Conservation (phyloP, 2,113 vertebrate species). For the Numida meleagris region DNA sequence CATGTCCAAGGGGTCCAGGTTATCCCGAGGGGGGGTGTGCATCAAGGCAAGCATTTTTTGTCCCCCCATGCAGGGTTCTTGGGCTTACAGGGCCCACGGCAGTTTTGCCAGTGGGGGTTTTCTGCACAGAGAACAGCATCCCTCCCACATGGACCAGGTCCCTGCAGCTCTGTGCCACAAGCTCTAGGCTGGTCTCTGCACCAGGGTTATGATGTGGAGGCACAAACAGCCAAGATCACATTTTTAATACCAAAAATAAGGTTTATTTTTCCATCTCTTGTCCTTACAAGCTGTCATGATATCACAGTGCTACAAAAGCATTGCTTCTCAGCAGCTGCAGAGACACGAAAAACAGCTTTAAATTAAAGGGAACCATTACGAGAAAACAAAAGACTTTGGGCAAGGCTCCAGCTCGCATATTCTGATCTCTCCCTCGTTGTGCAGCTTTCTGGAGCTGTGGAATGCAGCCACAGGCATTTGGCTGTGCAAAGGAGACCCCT, state of each 20-base stretch:
- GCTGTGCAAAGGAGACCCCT: neutral
- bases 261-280: neutral
- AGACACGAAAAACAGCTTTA: neutral
- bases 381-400: neutral
- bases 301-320: neutral
- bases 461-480: neutral
- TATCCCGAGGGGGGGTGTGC: neutral
- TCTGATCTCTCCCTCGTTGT: neutral
- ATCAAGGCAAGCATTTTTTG: accelerated
- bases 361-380: neutral
- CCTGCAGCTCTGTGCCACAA: neutral
- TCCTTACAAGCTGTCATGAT: accelerated
- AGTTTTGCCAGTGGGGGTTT: neutral
- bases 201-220: accelerated
- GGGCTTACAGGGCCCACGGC: neutral
- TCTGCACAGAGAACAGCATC: neutral
- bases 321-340: neutral
- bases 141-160: accelerated
- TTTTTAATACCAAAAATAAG: neutral
- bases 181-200: neutral
- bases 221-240: neutral
- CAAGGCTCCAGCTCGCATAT: neutral
- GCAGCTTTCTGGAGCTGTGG: neutral
- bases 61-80: neutral
- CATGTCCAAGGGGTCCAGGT: neutral